A percentile compares a stretch with the other conserved stretches of the same genome.
phyloP scores from a whole-genome alignment of 2,888 invertebrate species.

The Pammene aurita region DNA sequence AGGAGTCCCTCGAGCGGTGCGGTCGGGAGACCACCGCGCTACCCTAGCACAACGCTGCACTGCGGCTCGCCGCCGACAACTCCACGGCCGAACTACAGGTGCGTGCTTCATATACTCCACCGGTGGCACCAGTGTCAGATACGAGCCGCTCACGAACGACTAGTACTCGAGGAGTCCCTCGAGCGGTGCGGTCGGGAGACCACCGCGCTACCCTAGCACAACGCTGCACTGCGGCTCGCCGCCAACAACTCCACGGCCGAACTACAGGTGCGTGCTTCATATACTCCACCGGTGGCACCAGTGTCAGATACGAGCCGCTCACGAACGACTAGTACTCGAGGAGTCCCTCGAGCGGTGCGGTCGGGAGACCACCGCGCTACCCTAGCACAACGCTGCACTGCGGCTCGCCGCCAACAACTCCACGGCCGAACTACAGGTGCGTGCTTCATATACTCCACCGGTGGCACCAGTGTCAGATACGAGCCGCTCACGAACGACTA shows the following conservation, averaged over 20 bases:
- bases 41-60: slow-evolving; percentile 77
- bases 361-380: slow-evolving; percentile 73
- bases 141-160: not conserved
- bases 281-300: too few relatives aligned
- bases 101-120: not conserved
- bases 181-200: slow-evolving; percentile 76
- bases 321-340: slow-evolving; percentile 72
- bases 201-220: slow-evolving; percentile 75
- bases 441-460: not conserved
- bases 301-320: not conserved
- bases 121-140: too few relatives aligned
- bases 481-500: slow-evolving; percentile 91
- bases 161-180: slow-evolving; percentile 77
- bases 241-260: slow-evolving; percentile 77
- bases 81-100: slow-evolving; percentile 78
- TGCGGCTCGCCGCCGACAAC: slow-evolving; percentile 73
- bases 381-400: slow-evolving; percentile 76
- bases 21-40: slow-evolving; percentile 72
- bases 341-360: slow-evolving; percentile 73
- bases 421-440: slow-evolving; percentile 74
- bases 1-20: slow-evolving; percentile 75
- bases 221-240: slow-evolving; percentile 73
- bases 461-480: too few relatives aligned
- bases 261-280: slow-evolving; percentile 61
- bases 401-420: slow-evolving; percentile 75